Evolutionary conservation across 2,888 invertebrate species (phyloP).

Genomic region (Anticlea derivata): DNA sequence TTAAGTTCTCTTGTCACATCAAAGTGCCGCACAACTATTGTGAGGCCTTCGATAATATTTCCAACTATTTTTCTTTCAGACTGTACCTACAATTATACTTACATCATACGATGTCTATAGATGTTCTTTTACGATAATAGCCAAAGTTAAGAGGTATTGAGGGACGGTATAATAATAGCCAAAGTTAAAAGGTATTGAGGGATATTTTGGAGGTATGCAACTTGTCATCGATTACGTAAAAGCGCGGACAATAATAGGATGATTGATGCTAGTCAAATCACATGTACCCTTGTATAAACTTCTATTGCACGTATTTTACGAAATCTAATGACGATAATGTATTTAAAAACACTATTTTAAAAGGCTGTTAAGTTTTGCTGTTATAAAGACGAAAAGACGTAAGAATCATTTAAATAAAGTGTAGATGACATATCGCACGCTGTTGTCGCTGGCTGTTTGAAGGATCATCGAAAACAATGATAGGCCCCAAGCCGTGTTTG

Average conservation of each 20-base stretch:
- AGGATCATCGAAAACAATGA: too few species aligned
- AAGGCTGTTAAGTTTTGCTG: too few species aligned
- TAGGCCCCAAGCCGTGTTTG: too few species aligned
- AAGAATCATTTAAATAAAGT: too few species aligned
- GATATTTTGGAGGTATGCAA: constrained; percentile 8
- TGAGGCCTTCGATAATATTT: constrained; percentile 66
- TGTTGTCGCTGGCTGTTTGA: too few species aligned
- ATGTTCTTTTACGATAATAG: constrained; percentile 24
- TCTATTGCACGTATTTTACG: constrained; percentile 9
- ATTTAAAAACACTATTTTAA: too few species aligned
- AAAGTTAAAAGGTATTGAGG: constrained; percentile 25
- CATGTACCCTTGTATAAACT: too few species aligned
- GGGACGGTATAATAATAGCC: constrained; percentile 26
- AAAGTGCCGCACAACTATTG: constrained; percentile 68
- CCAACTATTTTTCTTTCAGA: constrained; percentile 60
- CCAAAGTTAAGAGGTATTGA: constrained; percentile 25
- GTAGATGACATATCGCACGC: too few species aligned
- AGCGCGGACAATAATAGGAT: constrained; percentile 13
- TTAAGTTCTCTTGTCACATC: constrained; percentile 77
- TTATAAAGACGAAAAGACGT: too few species aligned
- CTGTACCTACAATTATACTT: neutral
- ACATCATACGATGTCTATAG: constrained; percentile 6
- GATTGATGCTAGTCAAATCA: constrained; percentile 23
- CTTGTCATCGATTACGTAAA: constrained; percentile 18
- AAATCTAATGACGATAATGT: neutral